Conservation (phyloP, 1,140 invertebrate species). For the Drosophila dunni region DNA sequence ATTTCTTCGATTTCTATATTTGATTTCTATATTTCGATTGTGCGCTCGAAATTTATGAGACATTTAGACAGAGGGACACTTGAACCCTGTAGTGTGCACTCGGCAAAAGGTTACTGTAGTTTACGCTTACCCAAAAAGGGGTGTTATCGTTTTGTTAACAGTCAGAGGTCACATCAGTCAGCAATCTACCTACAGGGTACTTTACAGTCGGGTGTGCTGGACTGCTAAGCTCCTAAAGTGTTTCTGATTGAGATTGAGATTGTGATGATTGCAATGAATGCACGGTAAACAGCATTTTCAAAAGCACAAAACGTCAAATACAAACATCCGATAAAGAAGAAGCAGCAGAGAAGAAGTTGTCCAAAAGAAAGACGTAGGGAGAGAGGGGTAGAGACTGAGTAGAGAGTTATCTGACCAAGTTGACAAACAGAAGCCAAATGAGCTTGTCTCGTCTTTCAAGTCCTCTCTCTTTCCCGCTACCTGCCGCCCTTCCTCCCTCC, state of each 20-base stretch:
- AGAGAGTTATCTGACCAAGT: slow-evolving; percentile 3
- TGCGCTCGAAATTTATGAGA: slow-evolving; percentile 33
- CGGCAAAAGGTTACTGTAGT: too few relatives aligned
- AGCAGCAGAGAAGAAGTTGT: background rate
- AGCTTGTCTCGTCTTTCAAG: slow-evolving; percentile 61
- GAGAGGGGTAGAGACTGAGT: too few relatives aligned
- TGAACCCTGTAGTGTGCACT: too few relatives aligned
- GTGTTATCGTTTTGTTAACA: too few relatives aligned
- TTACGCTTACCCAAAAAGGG: too few relatives aligned
- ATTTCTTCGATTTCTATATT: slow-evolving; percentile 49
- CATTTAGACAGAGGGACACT: background rate
- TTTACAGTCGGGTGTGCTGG: slow-evolving; percentile 32
- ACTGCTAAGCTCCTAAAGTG: slow-evolving; percentile 61
- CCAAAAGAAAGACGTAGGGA: background rate
- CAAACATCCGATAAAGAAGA: slow-evolving; percentile 71
- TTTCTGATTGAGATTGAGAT: slow-evolving; percentile 73
- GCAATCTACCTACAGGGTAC: too few relatives aligned
- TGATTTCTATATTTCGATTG: slow-evolving; percentile 69
- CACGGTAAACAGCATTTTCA: slow-evolving; percentile 64
- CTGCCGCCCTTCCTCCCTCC: background rate
- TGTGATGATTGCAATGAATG: slow-evolving; percentile 60
- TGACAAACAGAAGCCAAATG: slow-evolving; percentile 81
- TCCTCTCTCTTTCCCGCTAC: background rate
- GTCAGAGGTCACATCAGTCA: too few relatives aligned
- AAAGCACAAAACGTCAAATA: slow-evolving; percentile 71